Evolutionary conservation across 2,113 vertebrate species (phyloP), one percentile per base, ranked within the genome.

Genomic region (Struthidea cinerea): DNA sequence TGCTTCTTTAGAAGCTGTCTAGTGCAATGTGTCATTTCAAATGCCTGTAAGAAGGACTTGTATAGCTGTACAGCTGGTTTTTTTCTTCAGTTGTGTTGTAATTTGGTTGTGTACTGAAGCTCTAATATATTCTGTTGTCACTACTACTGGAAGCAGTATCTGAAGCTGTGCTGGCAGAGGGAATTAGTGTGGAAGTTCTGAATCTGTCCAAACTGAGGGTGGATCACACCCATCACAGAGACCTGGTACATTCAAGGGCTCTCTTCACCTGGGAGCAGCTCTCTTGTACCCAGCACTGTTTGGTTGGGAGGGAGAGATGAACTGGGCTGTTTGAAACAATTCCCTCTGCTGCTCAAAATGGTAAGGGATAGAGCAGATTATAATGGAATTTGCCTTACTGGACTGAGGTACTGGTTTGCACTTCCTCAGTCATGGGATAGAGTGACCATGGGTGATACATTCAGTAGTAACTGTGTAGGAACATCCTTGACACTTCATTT

Each of bases 41-140:
- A 89, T 47, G 76, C 65, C 68, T 85, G n/a, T 24, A 41, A 46
- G 60, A 65, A 74, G 74, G 69, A 71, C 39, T 82, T 96, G 64
- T 92, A 57, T 9, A 90, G 49, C 56, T 93, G 52, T 93, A 55
- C 83, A 73, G 30, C 24, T 53, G 53, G 4, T 17, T 23, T 49
- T 33, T 92, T 32, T 6, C 49, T 37, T 11, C 81, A 82, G 1
- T 18, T 76, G 83, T 89, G 57, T 93, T 80, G 63, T 90, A 74
- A 63, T 87, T 76, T 74, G 20, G 56, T 44, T 78, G 73, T 74
- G 65, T 65, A 84, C 87, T 47, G 39, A 90, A 89, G 35, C 61
- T 92, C 37, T 82, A 44, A 41, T 94, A 27, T 56, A n/a, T 91
- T 94, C 87, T 92, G 35, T 37, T 91, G 82, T 69, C 81, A 87